These are phyloP conservation scores for Copidosoma aretas DNA, from an alignment of 2,888 invertebrate genomes.

Conservation along the genomic window DNA sequence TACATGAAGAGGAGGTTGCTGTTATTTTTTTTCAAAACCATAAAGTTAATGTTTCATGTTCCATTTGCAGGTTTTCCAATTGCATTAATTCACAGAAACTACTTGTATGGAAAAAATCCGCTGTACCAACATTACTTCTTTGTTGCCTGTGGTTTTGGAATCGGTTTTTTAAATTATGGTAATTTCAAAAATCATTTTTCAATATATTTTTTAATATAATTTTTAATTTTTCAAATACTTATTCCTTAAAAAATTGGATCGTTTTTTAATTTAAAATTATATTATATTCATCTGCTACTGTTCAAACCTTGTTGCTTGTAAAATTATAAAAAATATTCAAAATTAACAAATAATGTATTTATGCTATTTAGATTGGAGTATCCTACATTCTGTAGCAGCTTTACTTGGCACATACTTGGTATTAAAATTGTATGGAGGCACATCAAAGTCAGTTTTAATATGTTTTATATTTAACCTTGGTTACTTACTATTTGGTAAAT, in stretches of 20 bases:
- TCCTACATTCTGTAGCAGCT: conserved; percentile 79
- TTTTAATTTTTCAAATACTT: neutral
- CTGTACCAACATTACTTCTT: conserved; percentile 77
- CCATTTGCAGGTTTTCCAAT: conserved; percentile 74
- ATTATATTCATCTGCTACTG: neutral
- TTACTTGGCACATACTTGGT: conserved; percentile 76
- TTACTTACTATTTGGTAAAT: conserved; percentile 72
- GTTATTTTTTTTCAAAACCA: too few species aligned
- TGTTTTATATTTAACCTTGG: conserved; percentile 84
- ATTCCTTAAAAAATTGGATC: neutral
- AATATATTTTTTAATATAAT: neutral
- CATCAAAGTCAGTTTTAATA: conserved; percentile 70
- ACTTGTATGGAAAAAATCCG: conserved; percentile 66
- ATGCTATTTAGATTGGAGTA: conserved; percentile 64
- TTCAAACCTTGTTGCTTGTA: neutral
- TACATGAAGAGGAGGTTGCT: too few species aligned
- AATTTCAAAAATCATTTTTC: conserved; percentile 44
- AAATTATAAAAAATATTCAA: neutral
- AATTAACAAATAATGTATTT: neutral
- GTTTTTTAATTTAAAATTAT: neutral
- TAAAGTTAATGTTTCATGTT: too few species aligned
- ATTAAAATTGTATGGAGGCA: conserved; percentile 71
- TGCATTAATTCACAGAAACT: conserved; percentile 70
- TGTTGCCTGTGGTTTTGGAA: conserved; percentile 71
- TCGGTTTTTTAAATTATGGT: conserved; percentile 90